These are phyloP conservation scores for Callosobruchus maculatus DNA, from an alignment of 2,888 invertebrate genomes.

Conservation along the genomic window DNA sequence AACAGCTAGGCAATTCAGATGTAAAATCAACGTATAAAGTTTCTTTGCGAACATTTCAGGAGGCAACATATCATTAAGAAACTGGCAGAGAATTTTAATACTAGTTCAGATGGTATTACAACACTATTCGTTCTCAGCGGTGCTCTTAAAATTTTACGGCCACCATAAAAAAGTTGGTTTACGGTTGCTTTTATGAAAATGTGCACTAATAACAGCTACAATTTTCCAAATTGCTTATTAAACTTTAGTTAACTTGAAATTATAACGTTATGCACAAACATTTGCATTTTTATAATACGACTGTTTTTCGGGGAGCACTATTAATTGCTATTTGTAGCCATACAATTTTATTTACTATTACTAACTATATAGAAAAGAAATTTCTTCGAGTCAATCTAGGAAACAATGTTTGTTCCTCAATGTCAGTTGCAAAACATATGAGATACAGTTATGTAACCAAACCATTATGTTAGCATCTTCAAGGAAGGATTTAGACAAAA, in stretches of 20 bases:
- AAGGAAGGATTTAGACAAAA: too few species aligned
- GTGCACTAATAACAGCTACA: background rate
- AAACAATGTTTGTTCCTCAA: too few species aligned
- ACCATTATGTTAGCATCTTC: too few species aligned
- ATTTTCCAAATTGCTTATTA: slow-evolving; percentile 1
- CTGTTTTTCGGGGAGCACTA: background rate
- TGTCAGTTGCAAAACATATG: too few species aligned
- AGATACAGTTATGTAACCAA: too few species aligned
- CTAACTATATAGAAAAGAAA: too few species aligned
- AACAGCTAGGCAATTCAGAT: background rate
- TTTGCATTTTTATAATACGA: background rate
- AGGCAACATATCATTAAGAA: background rate
- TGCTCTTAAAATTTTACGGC: background rate
- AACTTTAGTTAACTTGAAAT: background rate
- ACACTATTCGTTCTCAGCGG: background rate
- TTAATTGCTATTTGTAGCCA: background rate
- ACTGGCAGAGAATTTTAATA: background rate
- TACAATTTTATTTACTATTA: too few species aligned
- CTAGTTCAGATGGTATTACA: background rate
- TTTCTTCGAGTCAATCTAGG: too few species aligned
- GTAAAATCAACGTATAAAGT: background rate
- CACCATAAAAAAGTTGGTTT: background rate
- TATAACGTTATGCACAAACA: background rate
- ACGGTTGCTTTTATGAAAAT: slow-evolving; percentile 1
- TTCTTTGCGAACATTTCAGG: background rate